Evolutionary conservation across 2,113 vertebrate species (phyloP).

Genomic region (Scatophagus argus): DNA sequence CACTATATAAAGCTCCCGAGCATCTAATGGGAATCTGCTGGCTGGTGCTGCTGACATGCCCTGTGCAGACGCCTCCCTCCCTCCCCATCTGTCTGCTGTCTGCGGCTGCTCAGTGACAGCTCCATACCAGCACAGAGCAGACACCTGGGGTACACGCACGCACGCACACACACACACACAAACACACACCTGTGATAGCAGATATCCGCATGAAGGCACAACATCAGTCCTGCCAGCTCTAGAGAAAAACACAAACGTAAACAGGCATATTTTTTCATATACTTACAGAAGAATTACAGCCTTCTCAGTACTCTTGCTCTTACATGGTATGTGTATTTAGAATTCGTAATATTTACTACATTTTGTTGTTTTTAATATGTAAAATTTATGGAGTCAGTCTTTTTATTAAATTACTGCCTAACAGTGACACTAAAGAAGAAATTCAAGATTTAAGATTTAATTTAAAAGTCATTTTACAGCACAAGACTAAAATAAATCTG

Average conservation of each 20-base stretch:
- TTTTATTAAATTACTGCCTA: too few species aligned
- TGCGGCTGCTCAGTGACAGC: constrained; percentile 58
- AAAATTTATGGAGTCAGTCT: too few species aligned
- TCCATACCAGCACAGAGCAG: constrained; percentile 49
- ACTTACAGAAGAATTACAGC: neutral
- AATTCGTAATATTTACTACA: too few species aligned
- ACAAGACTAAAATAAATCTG: too few species aligned
- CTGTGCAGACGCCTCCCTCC: constrained; percentile 59
- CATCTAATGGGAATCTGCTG: constrained; percentile 67
- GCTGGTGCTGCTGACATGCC: constrained; percentile 53
- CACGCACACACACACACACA: constrained; percentile 41
- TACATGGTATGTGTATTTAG: too few species aligned
- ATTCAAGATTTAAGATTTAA: too few species aligned
- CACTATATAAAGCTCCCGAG: constrained; percentile 59
- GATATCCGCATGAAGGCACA: neutral
- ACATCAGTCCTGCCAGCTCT: constrained; percentile 25
- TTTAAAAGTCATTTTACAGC: too few species aligned
- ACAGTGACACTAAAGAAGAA: too few species aligned
- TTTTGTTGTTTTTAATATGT: too few species aligned
- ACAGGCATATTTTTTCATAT: neutral
- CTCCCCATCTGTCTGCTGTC: constrained; percentile 64
- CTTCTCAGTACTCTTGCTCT: too few species aligned
- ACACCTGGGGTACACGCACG: constrained; percentile 26
- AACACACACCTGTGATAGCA: constrained; percentile 21
- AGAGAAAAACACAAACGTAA: constrained; percentile 5